phyloP scores from a whole-genome alignment of 2,797 vertebrate species.

The Prionace glauca region DNA sequence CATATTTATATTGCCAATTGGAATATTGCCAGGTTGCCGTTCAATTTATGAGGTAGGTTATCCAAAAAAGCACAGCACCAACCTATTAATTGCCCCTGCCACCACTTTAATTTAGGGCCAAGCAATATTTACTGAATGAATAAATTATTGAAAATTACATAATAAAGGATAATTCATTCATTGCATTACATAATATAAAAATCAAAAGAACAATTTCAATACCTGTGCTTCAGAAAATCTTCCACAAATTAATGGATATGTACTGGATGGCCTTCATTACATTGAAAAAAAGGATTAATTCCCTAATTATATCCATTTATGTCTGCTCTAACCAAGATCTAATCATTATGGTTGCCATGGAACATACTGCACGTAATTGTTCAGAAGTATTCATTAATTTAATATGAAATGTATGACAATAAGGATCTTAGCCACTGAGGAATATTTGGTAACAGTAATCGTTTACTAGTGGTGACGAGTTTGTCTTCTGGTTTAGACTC shows the following conservation, averaged over 20 bases:
- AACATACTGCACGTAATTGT: not conserved
- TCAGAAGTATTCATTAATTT: constrained; percentile 34
- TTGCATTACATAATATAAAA: not conserved
- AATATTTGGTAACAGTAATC: constrained; percentile 25
- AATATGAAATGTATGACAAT: constrained; percentile 31
- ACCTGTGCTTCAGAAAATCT: constrained; percentile 24
- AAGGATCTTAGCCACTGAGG: constrained; percentile 1
- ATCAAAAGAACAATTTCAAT: constrained; percentile 26
- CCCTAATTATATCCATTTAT: constrained; percentile 27
- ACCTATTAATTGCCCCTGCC: not conserved
- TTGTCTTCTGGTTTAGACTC: not conserved
- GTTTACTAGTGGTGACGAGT: not conserved
- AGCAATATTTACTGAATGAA: constrained; percentile 34
- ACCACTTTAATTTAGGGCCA: constrained; percentile 16
- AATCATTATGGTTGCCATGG: constrained; percentile 33
- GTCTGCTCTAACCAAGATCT: constrained; percentile 11
- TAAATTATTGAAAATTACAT: constrained; percentile 4
- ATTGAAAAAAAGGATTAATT: constrained; percentile 21
- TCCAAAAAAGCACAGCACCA: constrained; percentile 3
- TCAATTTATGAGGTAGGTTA: not conserved
- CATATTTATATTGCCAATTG: not conserved
- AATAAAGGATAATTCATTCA: constrained; percentile 8
- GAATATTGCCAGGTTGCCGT: not conserved
- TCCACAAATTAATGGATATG: constrained; percentile 25
- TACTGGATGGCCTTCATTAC: constrained; percentile 3